phyloP scores from a whole-genome alignment of 2,797 vertebrate genomes.

The Calcarius lapponicus region DNA sequence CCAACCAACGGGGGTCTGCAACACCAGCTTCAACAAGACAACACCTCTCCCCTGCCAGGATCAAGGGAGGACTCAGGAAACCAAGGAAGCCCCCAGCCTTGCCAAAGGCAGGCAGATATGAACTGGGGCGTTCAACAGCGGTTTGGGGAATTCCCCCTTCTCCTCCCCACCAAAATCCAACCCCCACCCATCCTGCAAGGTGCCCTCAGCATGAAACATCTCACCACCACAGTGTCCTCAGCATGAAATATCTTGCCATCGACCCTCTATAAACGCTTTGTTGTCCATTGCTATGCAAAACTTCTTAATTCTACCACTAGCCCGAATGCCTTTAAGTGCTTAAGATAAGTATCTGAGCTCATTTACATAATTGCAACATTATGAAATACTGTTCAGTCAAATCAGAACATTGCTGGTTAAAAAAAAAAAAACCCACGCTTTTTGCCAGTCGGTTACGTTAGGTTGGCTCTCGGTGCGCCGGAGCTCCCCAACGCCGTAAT shows the following conservation, averaged over 20 bases:
- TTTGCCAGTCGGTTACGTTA: conserved; percentile 29
- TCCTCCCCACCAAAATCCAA: not conserved
- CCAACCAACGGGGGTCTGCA: not conserved
- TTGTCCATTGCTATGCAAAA: not conserved
- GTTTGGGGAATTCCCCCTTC: not conserved
- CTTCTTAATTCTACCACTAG: conserved; percentile 23
- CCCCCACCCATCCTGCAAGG: not conserved
- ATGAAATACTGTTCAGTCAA: conserved; percentile 56
- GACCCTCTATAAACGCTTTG: not conserved
- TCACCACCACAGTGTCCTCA: not conserved
- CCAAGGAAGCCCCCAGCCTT: not conserved
- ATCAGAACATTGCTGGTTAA: conserved; percentile 15
- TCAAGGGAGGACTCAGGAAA: not conserved
- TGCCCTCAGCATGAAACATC: not conserved
- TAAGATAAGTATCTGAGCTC: conserved; percentile 54
- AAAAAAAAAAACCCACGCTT: not conserved
- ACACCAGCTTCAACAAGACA: not conserved
- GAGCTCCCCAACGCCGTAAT: conserved; percentile 70
- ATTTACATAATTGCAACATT: conserved; percentile 62
- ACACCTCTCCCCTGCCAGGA: not conserved
- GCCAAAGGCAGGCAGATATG: not conserved
- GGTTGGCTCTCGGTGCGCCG: not conserved
- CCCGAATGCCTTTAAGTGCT: not conserved
- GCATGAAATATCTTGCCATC: not conserved
- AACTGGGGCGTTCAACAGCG: not conserved